phyloP scores from a whole-genome alignment of 2,888 invertebrate species.

The Adineta ricciae region DNA sequence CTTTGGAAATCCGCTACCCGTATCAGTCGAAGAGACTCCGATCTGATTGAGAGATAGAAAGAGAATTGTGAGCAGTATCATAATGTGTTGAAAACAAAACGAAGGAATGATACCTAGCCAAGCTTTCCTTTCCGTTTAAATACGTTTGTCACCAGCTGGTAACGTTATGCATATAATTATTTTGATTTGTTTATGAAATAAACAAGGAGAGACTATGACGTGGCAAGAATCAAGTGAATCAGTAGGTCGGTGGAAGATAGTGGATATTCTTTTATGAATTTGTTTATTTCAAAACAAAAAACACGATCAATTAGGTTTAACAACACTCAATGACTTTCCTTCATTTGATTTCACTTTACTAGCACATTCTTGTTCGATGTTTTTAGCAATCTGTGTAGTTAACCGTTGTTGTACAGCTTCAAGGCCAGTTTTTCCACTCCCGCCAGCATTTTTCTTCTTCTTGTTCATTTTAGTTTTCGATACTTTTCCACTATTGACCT shows the following conservation, averaged over 20 bases:
- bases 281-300: neutral
- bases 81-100: neutral
- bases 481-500: neutral
- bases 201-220: neutral
- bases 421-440: neutral
- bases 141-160: neutral
- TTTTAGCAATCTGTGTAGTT: neutral
- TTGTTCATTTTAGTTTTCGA: neutral
- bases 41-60: neutral
- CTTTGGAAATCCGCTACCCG: slow-evolving; percentile 22
- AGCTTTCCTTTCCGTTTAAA: neutral
- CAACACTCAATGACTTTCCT: neutral
- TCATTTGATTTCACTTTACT: neutral
- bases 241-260: neutral
- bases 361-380: slow-evolving; percentile 17
- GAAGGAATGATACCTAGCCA: neutral
- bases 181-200: neutral
- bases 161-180: neutral
- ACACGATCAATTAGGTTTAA: neutral
- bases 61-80: neutral
- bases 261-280: neutral
- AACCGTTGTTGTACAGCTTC: slow-evolving; percentile 16
- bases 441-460: neutral
- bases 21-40: neutral
- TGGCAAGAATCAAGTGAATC: neutral